Base-by-base conservation (phyloP, 1,140 invertebrate genomes). In the Thaumatotibia leucotreta region DNA sequence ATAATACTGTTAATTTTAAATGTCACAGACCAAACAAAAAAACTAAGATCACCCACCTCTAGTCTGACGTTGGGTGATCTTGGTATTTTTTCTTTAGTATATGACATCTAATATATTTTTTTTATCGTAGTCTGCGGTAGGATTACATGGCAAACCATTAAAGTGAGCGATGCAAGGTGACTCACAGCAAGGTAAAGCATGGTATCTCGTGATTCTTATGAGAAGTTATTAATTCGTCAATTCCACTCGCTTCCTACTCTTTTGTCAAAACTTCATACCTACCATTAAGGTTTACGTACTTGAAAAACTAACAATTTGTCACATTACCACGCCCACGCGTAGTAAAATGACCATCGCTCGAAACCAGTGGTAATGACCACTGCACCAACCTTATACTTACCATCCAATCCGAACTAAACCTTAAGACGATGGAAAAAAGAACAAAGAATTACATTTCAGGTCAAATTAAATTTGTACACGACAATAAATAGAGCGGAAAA, bases 251-350 rank as follows among this genome's bases (percentile, higher is more conserved):
- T 45, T 45, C 39, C 39, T 45, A 45, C 39, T 45, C 39, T 45
- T 14, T 45, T 45, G 39, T 45, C 17, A 45, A n/a, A 20, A 35
- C 2, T n/a, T 20, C 6, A 2, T 20, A 45, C 27, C 39, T 45
- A 45, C 39, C 17, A 45, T 27, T 27, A 27, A n/a, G 27, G 23
- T 58, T 27, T 58, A n/a, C 29, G 52, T 58, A 24, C 22, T 52
- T 52, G 52, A 58, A 54, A 58, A 4, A 58, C 23, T 39, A n/a
- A 58, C 24, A 27, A 58, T 58, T 58, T 58, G 52, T 58, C 52
- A 58, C 24, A 58, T 58, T 58, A 29, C 52, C 52, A 31, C 52
- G 24, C 52, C 52, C 52, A 58, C 24, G 2, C 24, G 8, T 49
- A n/a, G n/a, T 14, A 58, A 58, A 58, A 58, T 58, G 23, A 58